Conservation (phyloP, 2,888 invertebrate species). For the Carcina quercana region DNA sequence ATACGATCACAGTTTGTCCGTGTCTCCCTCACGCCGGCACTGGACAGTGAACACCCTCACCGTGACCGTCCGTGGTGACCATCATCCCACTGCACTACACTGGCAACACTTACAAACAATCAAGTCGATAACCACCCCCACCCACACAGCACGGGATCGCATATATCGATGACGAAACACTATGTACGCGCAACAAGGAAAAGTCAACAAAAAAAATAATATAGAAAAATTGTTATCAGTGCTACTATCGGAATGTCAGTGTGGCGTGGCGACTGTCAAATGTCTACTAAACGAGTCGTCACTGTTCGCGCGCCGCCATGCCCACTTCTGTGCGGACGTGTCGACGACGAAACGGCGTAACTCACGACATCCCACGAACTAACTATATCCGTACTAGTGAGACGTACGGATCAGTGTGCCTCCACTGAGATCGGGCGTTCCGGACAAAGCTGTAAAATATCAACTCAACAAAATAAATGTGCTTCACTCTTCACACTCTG, state of each 20-base stretch:
- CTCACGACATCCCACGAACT: conserved; percentile 13
- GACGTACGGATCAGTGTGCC: conserved; percentile 19
- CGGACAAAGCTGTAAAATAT: conserved; percentile 16
- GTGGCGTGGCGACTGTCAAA: conserved; percentile 74
- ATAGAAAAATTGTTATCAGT: conserved; percentile 61
- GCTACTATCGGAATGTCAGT: conserved; percentile 71
- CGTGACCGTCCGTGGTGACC: conserved; percentile 43
- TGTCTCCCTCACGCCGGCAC: conserved; percentile 10
- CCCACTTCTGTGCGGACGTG: conserved; percentile 54
- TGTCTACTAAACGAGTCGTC: conserved; percentile 74
- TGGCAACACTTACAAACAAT: conserved; percentile 25
- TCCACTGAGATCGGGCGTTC: conserved; percentile 18
- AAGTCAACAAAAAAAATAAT: conserved; percentile 55
- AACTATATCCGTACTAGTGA: conserved; percentile 13
- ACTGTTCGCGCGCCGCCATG: conserved; percentile 67
- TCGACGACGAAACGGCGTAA: conserved; percentile 22
- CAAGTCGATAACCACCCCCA: conserved; percentile 17
- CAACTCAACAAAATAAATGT: conserved; percentile 41
- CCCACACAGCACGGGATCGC: conserved; percentile 20
- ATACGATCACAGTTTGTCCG: too few species aligned
- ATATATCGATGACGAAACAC: conserved; percentile 29
- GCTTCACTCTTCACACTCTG: conserved; percentile 37
- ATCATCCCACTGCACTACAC: conserved; percentile 50
- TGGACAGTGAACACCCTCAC: conserved; percentile 29
- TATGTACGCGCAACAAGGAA: conserved; percentile 31